Conservation (phyloP, 2,797 vertebrate species). For the Setipinna tenuifilis region DNA sequence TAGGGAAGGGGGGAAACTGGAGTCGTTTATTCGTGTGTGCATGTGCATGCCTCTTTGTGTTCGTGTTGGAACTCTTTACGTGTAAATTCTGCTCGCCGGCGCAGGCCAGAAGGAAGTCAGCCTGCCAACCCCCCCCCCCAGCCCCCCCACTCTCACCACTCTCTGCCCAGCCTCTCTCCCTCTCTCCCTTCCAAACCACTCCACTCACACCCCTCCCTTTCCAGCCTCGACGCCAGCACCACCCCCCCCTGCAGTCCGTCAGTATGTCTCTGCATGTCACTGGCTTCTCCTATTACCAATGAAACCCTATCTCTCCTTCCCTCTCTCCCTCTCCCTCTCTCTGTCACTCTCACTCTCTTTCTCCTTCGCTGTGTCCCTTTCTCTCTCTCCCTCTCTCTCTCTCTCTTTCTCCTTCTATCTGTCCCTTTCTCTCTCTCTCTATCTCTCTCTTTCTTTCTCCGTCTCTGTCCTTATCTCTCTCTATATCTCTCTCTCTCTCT, state of each 20-base stretch:
- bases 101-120: constrained; percentile 36
- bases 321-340: background rate
- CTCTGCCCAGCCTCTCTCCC: background rate
- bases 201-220: background rate
- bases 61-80: constrained; percentile 48
- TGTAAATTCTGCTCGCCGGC: constrained; percentile 47
- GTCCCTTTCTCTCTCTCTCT: too few species aligned
- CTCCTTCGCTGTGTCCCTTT: too few species aligned
- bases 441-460: too few species aligned
- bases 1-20: constrained; percentile 46
- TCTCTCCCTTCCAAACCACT: background rate
- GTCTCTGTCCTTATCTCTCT: too few species aligned
- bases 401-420: too few species aligned
- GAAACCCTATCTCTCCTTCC: constrained; percentile 14
- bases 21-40: constrained; percentile 43
- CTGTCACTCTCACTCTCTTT: constrained; percentile 7
- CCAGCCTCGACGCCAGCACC: background rate
- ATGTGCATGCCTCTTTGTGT: constrained; percentile 44
- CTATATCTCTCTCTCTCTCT: too few species aligned
- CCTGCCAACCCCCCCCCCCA: constrained; percentile 17
- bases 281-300: constrained; percentile 11
- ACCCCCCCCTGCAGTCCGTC: background rate
- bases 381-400: too few species aligned
- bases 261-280: constrained; percentile 10
- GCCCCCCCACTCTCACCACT: background rate